Evolutionary conservation across 2,888 invertebrate genomes (phyloP).

Genomic region (Heliconius ismenius): DNA sequence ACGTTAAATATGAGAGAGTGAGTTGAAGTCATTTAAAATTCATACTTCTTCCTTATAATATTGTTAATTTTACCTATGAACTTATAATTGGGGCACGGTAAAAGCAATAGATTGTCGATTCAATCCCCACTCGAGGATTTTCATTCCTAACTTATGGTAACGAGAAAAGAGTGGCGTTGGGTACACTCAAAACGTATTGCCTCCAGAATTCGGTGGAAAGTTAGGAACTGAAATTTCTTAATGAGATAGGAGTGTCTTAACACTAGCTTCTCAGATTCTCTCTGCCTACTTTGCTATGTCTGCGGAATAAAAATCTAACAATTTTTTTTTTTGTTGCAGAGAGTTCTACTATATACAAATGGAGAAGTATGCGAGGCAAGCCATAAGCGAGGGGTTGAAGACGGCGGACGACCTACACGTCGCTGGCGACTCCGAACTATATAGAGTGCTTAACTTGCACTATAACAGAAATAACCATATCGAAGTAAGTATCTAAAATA

Average conservation of each 20-base stretch:
- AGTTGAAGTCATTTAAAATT: not conserved
- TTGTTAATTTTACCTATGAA: too few species aligned
- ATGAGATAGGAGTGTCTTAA: too few species aligned
- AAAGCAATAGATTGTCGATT: too few species aligned
- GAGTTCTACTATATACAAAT: constrained; percentile 99
- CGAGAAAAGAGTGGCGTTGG: too few species aligned
- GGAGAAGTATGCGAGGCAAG: constrained; percentile 99
- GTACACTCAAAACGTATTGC: too few species aligned
- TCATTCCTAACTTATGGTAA: too few species aligned
- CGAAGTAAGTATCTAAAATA: constrained; percentile 85
- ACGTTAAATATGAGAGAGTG: not conserved
- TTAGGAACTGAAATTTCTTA: too few species aligned
- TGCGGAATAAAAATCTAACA: not conserved
- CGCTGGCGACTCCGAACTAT: constrained; percentile 97
- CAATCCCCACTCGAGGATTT: too few species aligned
- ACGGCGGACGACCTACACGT: constrained; percentile 96
- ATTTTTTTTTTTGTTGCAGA: constrained; percentile 81
- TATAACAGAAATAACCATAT: constrained; percentile 99
- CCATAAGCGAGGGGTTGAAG: constrained; percentile 97
- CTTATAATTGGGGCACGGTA: too few species aligned
- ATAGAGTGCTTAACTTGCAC: constrained; percentile 98
- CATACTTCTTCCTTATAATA: not conserved
- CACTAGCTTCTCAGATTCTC: too few species aligned
- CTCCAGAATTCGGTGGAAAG: too few species aligned
- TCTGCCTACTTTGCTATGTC: too few species aligned